Conservation (phyloP, 1,140 invertebrate species). For the Lepidostoma basale region DNA sequence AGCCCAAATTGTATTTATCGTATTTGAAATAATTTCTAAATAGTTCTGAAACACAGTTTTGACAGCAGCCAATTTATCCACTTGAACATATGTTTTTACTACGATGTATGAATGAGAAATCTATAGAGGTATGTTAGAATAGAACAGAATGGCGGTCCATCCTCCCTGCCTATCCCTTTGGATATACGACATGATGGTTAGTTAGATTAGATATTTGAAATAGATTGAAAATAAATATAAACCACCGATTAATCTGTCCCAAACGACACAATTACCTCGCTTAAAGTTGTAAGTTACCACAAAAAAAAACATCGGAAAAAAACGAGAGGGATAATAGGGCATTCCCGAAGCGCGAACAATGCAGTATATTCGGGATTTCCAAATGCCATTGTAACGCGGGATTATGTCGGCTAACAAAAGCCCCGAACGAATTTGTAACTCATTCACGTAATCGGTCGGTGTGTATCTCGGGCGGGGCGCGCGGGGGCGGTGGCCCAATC, state of each 20-base stretch:
- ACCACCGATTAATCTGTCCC: background rate
- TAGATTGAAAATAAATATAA: too few relatives aligned
- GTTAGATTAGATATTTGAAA: too few relatives aligned
- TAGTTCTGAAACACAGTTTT: too few relatives aligned
- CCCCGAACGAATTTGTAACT: conserved; percentile 37
- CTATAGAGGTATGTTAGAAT: too few relatives aligned
- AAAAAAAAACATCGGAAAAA: conserved; percentile 1
- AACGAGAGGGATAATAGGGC: conserved; percentile 4
- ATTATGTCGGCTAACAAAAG: conserved; percentile 39
- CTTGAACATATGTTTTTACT: too few relatives aligned
- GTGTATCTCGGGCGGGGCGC: conserved; percentile 19
- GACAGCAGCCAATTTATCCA: too few relatives aligned
- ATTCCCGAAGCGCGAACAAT: conserved; percentile 36
- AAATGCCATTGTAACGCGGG: conserved; percentile 33
- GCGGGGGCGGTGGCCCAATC: conserved; percentile 8
- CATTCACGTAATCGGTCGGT: conserved; percentile 36
- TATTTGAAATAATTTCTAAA: too few relatives aligned
- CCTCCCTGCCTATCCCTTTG: too few relatives aligned
- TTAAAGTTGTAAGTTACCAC: background rate
- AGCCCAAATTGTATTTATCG: too few relatives aligned
- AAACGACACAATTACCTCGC: conserved; percentile 2
- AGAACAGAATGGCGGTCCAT: too few relatives aligned
- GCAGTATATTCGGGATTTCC: conserved; percentile 35
- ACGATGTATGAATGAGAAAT: too few relatives aligned
- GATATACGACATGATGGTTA: too few relatives aligned